phyloP scores from a whole-genome alignment of 2,113 vertebrate genomes.

The Triplophysa dalaica region DNA sequence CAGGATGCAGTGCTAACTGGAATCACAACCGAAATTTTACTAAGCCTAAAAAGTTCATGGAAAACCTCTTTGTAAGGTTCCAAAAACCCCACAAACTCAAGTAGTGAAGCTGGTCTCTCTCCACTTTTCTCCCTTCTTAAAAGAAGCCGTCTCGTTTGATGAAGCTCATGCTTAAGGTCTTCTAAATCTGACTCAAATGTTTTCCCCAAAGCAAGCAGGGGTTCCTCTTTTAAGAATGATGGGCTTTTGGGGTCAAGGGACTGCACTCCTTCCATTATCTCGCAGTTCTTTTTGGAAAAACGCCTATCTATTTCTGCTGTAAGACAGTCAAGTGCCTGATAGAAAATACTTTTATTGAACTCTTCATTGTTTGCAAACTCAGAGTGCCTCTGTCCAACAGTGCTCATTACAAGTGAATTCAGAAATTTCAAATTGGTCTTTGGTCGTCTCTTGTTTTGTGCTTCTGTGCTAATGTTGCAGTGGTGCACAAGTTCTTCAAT shows the following conservation, averaged over 20 bases:
- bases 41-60: too few species aligned
- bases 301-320: background rate
- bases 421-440: conserved; percentile 31
- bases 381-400: background rate
- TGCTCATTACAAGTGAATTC: background rate
- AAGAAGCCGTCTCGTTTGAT: too few species aligned
- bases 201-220: background rate
- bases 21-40: too few species aligned
- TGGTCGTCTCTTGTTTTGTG: conserved; percentile 25
- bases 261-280: conserved; percentile 40
- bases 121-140: too few species aligned
- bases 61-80: too few species aligned
- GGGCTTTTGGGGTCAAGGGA: conserved; percentile 21
- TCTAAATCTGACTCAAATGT: too few species aligned
- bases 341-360: too few species aligned
- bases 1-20: too few species aligned
- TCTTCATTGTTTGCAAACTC: background rate
- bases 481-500: conserved; percentile 23
- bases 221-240: background rate
- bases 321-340: background rate
- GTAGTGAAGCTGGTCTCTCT: too few species aligned
- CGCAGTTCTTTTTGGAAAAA: conserved; percentile 1
- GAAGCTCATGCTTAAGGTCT: too few species aligned
- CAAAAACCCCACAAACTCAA: too few species aligned
- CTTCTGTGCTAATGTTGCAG: conserved; percentile 35